Conservation (phyloP, 2,113 vertebrate species). For the Pelodiscus sinensis region DNA sequence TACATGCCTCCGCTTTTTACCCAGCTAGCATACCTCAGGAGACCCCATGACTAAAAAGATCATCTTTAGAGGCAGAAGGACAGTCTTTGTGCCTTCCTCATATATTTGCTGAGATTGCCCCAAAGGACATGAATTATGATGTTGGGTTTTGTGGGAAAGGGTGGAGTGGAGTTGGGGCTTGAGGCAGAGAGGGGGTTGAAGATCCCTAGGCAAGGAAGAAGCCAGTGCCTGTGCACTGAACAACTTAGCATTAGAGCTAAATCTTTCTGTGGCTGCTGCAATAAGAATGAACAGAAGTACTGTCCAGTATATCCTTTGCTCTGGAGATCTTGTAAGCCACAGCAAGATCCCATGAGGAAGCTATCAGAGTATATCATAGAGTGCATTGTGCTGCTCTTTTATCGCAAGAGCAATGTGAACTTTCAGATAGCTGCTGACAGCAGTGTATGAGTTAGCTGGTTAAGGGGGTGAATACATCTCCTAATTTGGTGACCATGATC, state of each 20-base stretch:
- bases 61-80: slow-evolving; percentile 4
- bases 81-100: slow-evolving; percentile 4
- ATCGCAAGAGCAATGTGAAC: slow-evolving; percentile 6
- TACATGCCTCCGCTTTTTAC: not conserved
- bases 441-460: not conserved
- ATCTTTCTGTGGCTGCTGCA: not conserved
- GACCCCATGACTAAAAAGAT: not conserved
- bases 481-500: slow-evolving; percentile 33
- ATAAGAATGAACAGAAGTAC: too few relatives aligned
- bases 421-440: slow-evolving; percentile 48
- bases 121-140: not conserved
- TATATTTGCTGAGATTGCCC: not conserved
- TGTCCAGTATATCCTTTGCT: not conserved
- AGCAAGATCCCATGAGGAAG: not conserved
- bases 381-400: not conserved
- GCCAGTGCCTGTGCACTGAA: too few relatives aligned
- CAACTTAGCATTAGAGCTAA: not conserved
- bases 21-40: not conserved
- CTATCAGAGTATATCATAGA: not conserved
- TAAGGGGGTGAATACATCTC: not conserved
- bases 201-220: too few relatives aligned
- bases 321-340: not conserved
- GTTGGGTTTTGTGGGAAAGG: not conserved
- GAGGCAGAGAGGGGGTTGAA: too few relatives aligned
- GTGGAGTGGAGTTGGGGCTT: too few relatives aligned